Conservation (phyloP, 30 jellyfish, hydroid and myxozoan species). For the Mastigias papua region DNA sequence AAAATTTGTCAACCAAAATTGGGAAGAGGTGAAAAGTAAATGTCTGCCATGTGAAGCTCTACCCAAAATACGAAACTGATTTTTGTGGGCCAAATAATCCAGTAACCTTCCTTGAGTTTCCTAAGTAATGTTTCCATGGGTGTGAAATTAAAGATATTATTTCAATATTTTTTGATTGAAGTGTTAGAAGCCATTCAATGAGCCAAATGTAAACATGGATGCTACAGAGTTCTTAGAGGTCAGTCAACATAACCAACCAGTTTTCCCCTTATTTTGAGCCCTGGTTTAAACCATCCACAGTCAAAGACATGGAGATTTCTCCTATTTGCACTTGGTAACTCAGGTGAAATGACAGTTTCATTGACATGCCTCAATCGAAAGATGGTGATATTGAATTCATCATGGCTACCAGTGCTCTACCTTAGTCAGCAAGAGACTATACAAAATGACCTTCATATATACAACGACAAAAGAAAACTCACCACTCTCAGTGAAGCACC, state of each 20-base stretch:
- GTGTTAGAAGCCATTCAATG: neutral
- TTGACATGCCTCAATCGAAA: conserved; percentile 34
- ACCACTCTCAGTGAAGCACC: conserved; percentile 98
- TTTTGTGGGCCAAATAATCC: too few relatives aligned
- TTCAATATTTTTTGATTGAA: neutral
- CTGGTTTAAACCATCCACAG: too few relatives aligned
- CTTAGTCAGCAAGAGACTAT: neutral
- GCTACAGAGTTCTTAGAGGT: neutral
- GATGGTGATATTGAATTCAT: conserved; percentile 57
- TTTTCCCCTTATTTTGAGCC: too few relatives aligned
- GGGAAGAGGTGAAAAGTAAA: too few relatives aligned
- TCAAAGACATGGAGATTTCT: neutral
- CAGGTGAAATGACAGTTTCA: neutral
- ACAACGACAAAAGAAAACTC: conserved; percentile 32
- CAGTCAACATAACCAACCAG: neutral
- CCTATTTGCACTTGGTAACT: neutral
- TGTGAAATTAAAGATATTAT: too few relatives aligned
- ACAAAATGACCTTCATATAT: neutral
- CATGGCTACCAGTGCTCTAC: conserved; percentile 16
- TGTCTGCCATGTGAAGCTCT: too few relatives aligned
- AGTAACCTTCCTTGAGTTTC: too few relatives aligned
- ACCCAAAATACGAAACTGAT: too few relatives aligned
- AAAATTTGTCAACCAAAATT: too few relatives aligned
- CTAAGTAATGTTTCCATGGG: too few relatives aligned
- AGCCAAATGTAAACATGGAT: neutral